A percentile compares a stretch with the other conserved stretches of the same genome.
Conservation (phyloP, 1,140 invertebrate species). For the Lepidurus apus region DNA sequence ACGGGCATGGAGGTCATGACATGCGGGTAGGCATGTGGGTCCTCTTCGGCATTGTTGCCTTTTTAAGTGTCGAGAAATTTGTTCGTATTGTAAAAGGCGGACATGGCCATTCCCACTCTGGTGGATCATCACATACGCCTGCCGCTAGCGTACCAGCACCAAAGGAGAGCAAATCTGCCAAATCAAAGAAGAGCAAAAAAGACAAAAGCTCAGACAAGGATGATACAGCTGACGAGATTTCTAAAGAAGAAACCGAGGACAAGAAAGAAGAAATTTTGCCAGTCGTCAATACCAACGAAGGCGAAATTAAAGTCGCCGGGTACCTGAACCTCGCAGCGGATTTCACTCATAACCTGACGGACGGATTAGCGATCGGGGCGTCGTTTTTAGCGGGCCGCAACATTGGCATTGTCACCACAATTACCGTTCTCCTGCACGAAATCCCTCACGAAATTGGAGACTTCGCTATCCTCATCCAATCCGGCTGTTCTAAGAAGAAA, state of each 20-base stretch:
- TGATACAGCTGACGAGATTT: constrained; percentile 36
- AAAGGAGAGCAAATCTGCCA: background rate
- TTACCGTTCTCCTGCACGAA: constrained; percentile 92
- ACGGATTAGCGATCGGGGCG: constrained; percentile 92
- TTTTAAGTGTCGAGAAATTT: constrained; percentile 86
- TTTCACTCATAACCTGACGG: constrained; percentile 94
- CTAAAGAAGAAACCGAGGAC: constrained; percentile 37
- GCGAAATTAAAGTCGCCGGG: constrained; percentile 82
- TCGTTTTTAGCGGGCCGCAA: constrained; percentile 85
- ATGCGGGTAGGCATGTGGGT: constrained; percentile 84
- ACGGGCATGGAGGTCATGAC: constrained; percentile 58
- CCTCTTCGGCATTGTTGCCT: constrained; percentile 81
- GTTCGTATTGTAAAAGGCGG: constrained; percentile 82
- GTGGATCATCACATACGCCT: constrained; percentile 41
- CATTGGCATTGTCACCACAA: constrained; percentile 78
- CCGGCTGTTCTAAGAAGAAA: constrained; percentile 80
- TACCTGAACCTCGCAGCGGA: constrained; percentile 92
- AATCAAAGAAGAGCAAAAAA: constrained; percentile 38
- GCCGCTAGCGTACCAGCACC: constrained; percentile 38
- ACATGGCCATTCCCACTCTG: constrained; percentile 58
- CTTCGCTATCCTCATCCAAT: constrained; percentile 93
- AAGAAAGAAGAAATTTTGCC: constrained; percentile 32
- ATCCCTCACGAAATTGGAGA: constrained; percentile 98
- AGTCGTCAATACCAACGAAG: constrained; percentile 29
- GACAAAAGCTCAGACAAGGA: constrained; percentile 37